Evolutionary conservation across 1,140 invertebrate genomes (phyloP).

Genomic region (Colletes gigas): DNA sequence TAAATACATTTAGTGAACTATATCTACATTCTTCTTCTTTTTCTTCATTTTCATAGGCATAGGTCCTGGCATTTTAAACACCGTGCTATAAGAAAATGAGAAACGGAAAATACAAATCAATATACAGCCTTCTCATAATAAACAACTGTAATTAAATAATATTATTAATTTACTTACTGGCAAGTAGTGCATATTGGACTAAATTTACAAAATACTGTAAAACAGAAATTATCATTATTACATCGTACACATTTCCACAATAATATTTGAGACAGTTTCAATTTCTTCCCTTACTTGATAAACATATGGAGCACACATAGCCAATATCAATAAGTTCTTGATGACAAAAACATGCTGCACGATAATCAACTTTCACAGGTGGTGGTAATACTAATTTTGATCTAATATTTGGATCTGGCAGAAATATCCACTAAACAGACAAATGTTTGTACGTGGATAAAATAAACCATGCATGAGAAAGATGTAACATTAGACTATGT

Average conservation of each 20-base stretch:
- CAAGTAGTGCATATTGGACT: conserved; percentile 98
- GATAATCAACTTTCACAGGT: conserved; percentile 94
- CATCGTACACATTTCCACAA: not conserved
- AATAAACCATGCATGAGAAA: not conserved
- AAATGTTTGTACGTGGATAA: conserved; percentile 27
- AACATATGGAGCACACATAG: conserved; percentile 98
- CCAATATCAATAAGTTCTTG: conserved; percentile 97
- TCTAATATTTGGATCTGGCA: conserved; percentile 91
- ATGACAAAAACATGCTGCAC: conserved; percentile 99
- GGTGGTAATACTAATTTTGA: conserved; percentile 93
- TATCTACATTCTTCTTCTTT: conserved; percentile 83
- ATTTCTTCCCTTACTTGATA: conserved; percentile 89
- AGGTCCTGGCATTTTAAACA: conserved; percentile 90
- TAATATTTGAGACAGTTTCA: not conserved
- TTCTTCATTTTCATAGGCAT: conserved; percentile 88
- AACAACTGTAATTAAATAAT: conserved; percentile 2
- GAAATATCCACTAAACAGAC: conserved; percentile 92
- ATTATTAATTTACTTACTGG: conserved; percentile 88
- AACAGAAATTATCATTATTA: conserved; percentile 55
- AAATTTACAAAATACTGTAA: conserved; percentile 97
- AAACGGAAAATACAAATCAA: conserved; percentile 4
- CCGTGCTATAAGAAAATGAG: conserved; percentile 86
- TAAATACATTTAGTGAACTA: conserved; percentile 67
- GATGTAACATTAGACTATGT: conserved; percentile 15
- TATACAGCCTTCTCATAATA: not conserved